Percentiles rank a stretch among this genome's conserved stretches.
Evolutionary conservation across 53 echinoderm and acorn worm genomes (phyloP).

Genomic region (Henricia sp.): DNA sequence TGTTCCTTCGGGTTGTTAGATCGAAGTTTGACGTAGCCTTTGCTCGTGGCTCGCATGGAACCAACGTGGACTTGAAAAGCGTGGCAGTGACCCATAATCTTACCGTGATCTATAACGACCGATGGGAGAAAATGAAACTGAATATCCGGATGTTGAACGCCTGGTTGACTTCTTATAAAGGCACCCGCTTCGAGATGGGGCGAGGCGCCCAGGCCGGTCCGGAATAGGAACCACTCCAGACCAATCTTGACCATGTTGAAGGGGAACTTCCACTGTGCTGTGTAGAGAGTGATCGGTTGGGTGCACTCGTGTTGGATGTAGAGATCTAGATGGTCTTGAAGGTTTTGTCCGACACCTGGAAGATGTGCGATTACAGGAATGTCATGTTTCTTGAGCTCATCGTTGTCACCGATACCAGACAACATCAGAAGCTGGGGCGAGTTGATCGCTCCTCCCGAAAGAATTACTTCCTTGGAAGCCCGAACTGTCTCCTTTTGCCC

Average conservation of each 20-base stretch:
- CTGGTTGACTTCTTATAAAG: conserved; percentile 87
- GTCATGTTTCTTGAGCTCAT: conserved; percentile 76
- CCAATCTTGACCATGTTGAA: conserved; percentile 91
- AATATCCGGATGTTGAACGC: conserved; percentile 87
- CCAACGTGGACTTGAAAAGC: conserved; percentile 91
- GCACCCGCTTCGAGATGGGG: conserved; percentile 88
- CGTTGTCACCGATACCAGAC: conserved; percentile 93
- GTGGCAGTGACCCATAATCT: conserved; percentile 78
- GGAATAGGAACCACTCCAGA: conserved; percentile 92
- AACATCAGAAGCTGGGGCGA: conserved; percentile 92
- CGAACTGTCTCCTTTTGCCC: conserved; percentile 52
- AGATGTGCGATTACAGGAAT: conserved; percentile 86
- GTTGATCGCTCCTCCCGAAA: conserved; percentile 88
- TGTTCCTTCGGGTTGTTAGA: conserved; percentile 76
- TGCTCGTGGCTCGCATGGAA: conserved; percentile 76
- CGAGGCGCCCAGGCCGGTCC: conserved; percentile 84
- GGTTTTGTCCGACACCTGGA: conserved; percentile 93
- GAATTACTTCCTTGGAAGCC: conserved; percentile 81
- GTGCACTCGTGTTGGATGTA: conserved; percentile 92
- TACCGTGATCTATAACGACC: conserved; percentile 82
- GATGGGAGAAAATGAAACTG: conserved; percentile 96
- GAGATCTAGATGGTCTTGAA: conserved; percentile 92
- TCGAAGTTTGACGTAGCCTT: conserved; percentile 78
- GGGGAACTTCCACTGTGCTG: conserved; percentile 97
- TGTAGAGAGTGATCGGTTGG: conserved; percentile 92